Conservation (phyloP, 2,797 vertebrate species). For the Carapus acus region DNA sequence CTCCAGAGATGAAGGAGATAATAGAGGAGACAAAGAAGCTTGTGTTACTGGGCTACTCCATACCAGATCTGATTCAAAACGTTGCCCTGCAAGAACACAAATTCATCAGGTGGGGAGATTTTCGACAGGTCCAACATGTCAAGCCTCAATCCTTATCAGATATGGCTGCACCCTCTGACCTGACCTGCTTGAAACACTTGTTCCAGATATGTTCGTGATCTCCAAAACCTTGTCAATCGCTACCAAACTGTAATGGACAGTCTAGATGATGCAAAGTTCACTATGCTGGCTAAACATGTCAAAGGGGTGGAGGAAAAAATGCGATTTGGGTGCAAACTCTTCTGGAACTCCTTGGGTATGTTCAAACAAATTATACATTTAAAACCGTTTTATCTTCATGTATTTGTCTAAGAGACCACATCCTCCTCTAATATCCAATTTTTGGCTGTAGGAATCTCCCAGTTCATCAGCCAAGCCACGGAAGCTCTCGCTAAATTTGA, state of each 20-base stretch:
- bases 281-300: conserved; percentile 75
- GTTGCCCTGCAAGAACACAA: conserved; percentile 80
- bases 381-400: not conserved
- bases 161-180: not conserved
- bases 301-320: conserved; percentile 71
- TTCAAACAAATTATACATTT: conserved; percentile 3
- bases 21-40: conserved; percentile 82
- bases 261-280: conserved; percentile 73
- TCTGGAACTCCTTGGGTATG: conserved; percentile 87
- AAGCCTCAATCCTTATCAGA: not conserved
- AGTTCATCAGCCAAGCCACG: conserved; percentile 74
- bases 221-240: conserved; percentile 70
- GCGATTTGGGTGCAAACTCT: conserved; percentile 76
- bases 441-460: conserved; percentile 73
- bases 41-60: conserved; percentile 72
- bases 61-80: conserved; percentile 74
- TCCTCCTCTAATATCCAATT: no score
- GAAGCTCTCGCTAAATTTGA: conserved; percentile 80
- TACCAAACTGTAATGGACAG: conserved; percentile 73
- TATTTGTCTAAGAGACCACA: conserved; percentile 7
- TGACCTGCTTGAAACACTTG: conserved; percentile 15
- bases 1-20: conserved; percentile 76
- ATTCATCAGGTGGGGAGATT: conserved; percentile 61
- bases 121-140: not conserved
- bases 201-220: conserved; percentile 72